Base-by-base conservation (phyloP, 2,888 invertebrate genomes). In the Periphyllus acericola region DNA sequence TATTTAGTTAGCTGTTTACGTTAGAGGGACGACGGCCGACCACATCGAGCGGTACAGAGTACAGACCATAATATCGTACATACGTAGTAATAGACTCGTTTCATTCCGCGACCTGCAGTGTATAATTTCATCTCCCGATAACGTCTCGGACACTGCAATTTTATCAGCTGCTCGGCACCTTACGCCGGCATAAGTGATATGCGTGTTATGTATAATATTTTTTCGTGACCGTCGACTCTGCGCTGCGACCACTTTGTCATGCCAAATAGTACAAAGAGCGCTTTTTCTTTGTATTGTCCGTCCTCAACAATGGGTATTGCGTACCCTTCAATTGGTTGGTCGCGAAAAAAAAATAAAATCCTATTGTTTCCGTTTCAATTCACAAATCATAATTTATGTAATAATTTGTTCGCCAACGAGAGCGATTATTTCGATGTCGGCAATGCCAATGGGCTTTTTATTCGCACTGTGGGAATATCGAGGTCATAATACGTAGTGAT, bases 341-440 rank as follows among this genome's bases (percentile, higher is more conserved):
- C 32, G 79, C 60, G 46, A 68, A 78, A 84, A 36, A 32, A 32
- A 60, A 76, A 85, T n/a, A 79, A 78, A 52, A 71, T 74, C 74
- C 86, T 60, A 81, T 87, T 87, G 86, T 87, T 80, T 87, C 80
- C 86, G n/a, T 36, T 80, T 80, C 86, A 32, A 87, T 72, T 87
- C 86, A 80, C 80, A 74, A 74, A 87, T 80, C 80, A 87, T 87
- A 87, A 79, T 84, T 84, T 84, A 84, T 66, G 84, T 87, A 87
- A 87, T 80, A 60, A 80, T 80, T 80, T 74, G 40, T 32, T 29
- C 29, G 86, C 80, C 60, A 40, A 87, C 60, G 71, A 86, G 80
- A 52, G 29, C 79, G 36, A 80, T 87, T 71, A 80, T 80, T 80
- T 80, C 40, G 29, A n/a, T 81, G 72, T 80, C 40, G 29, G 55